A percentile compares a stretch with the other conserved stretches of the same genome.
These are phyloP conservation scores for Pholis gunnellus DNA, from an alignment of 2,113 vertebrate genomes.

Conservation along the genomic window DNA sequence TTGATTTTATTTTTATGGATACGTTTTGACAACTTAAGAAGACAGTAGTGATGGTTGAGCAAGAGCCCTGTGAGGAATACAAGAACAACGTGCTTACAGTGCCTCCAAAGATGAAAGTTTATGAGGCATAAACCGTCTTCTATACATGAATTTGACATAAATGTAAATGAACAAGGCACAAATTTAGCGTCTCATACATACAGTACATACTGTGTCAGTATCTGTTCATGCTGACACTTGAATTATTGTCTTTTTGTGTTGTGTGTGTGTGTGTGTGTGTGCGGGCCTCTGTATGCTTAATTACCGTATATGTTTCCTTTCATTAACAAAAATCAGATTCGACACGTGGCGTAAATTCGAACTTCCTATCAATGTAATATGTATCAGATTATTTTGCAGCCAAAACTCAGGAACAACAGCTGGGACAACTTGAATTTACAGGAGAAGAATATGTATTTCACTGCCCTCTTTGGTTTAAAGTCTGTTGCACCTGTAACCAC, in stretches of 20 bases:
- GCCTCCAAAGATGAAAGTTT: conserved; percentile 3
- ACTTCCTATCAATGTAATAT: not conserved
- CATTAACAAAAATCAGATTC: not conserved
- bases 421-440: not conserved
- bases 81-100: conserved; percentile 12
- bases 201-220: not conserved
- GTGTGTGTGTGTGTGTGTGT: too few species aligned
- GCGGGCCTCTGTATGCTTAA: not conserved
- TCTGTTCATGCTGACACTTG: too few species aligned
- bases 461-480: not conserved
- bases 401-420: not conserved
- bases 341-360: not conserved
- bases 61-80: not conserved
- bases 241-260: not conserved
- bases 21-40: conserved; percentile 27
- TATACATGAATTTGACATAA: not conserved
- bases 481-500: not conserved
- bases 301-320: not conserved
- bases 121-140: not conserved
- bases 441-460: not conserved
- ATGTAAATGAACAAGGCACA: not conserved
- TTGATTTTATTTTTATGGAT: conserved; percentile 15
- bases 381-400: not conserved
- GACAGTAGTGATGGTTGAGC: conserved; percentile 5
- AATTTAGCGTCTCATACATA: conserved; percentile 1